Evolutionary conservation across 2,888 invertebrate species (phyloP), one percentile per base, ranked within the genome.

Genomic region (Acleris emargana): DNA sequence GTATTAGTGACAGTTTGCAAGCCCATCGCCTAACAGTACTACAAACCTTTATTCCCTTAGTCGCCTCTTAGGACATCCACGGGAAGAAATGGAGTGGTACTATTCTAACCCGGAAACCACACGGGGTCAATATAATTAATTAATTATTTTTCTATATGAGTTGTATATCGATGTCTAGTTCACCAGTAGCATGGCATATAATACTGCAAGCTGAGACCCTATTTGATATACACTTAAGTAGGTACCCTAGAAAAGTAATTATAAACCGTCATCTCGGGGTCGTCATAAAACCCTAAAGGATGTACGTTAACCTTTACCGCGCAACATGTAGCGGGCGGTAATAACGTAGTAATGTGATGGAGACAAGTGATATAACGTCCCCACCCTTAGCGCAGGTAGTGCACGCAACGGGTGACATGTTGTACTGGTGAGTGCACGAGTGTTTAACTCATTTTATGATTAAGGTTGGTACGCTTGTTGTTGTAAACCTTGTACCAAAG

Each of bases 291-390:
- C 47, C 45, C 60, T 61, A 25, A 61, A 55, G 60, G 66, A 61
- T 61, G 60, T 52, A 54, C 60, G 51, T 60, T 66, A 66, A 66
- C 66, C 66, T 66, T 66, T 66, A 66, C 70, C 58, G 59, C 55
- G 69, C 68, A 67, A 69, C 69, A 67, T 72, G 67, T 67, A 72
- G 70, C 76, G 73, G 77, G 75, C 73, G 78, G 80, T 84, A 82
- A 84, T 82, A 84, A 82, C 79, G 76, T 72, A 74, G 81, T 85
- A 84, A 82, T 83, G 77, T 81, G 78, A 81, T 81, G 85, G 85
- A 83, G 82, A 86, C 82, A 85, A 84, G 84, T 80, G 78, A 83
- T 83, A 78, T 74, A 76, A 80, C 73, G 72, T 72, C 76, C 81
- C 82, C 82, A 78, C 78, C 80, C 77, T 69, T 68, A 58, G 43